These are phyloP conservation scores for Margarornis squamiger DNA, from an alignment of 2,797 vertebrate genomes.

Conservation along the genomic window DNA sequence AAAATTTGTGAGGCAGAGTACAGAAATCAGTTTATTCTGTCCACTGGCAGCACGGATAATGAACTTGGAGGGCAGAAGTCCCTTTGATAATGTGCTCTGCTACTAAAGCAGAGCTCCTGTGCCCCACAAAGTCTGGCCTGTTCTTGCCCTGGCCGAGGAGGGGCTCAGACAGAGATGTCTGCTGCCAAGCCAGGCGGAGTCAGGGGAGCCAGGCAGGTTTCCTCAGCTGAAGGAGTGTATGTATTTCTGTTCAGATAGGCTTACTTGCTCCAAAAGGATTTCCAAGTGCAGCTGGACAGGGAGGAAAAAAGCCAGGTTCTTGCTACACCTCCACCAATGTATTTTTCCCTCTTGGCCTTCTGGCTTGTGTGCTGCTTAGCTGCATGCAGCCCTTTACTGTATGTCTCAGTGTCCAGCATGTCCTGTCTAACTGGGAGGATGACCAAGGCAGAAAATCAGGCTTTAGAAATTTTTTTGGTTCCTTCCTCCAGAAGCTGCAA, in stretches of 20 bases:
- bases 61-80: neutral
- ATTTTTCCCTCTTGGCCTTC: neutral
- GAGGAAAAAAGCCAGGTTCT: neutral
- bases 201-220: neutral
- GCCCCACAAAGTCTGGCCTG: neutral
- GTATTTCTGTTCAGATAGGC: neutral
- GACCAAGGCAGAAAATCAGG: neutral
- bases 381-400: neutral
- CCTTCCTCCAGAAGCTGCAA: neutral
- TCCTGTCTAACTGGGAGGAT: neutral
- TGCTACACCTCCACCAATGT: neutral
- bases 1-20: neutral
- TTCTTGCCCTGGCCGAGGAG: neutral
- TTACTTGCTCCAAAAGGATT: neutral
- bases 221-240: neutral
- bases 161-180: neutral
- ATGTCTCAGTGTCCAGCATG: neutral
- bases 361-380: rapidly evolving
- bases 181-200: neutral
- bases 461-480: neutral
- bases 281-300: neutral
- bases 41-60: neutral
- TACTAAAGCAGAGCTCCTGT: neutral
- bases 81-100: neutral
- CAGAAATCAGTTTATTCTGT: neutral